Evolutionary conservation across 1,140 invertebrate genomes (phyloP).

Genomic region (Lutraria rhynchaena): DNA sequence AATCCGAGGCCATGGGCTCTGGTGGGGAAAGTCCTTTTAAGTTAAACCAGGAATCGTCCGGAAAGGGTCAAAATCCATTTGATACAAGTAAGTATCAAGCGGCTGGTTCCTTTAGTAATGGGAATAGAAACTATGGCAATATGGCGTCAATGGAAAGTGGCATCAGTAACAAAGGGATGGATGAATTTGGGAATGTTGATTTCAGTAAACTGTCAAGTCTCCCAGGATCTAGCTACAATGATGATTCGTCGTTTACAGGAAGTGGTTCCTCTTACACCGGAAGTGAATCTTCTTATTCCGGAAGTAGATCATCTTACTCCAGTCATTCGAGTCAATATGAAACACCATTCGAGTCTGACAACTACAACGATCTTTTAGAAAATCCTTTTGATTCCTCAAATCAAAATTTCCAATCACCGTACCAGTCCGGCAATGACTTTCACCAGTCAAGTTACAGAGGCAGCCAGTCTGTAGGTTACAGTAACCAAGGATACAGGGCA

Average conservation of each 20-base stretch:
- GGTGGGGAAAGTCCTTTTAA: background rate
- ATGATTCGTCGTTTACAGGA: background rate
- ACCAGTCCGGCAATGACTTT: background rate
- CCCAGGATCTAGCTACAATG: conserved; percentile 13
- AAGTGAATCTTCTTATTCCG: background rate
- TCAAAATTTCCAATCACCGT: conserved; percentile 21
- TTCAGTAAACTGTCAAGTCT: conserved; percentile 29
- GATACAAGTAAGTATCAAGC: conserved; percentile 23
- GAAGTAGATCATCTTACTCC: conserved; percentile 7
- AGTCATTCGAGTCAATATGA: conserved; percentile 23
- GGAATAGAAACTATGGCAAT: conserved; percentile 9
- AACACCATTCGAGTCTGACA: conserved; percentile 41
- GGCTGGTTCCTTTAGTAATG: background rate
- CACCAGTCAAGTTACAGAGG: background rate
- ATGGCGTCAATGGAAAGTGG: background rate
- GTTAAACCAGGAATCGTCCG: no score
- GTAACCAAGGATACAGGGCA: background rate
- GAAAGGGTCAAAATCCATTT: conserved; percentile 16
- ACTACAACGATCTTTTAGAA: conserved; percentile 41
- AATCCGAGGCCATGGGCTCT: background rate
- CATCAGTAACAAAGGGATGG: conserved; percentile 2
- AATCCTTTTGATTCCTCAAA: conserved; percentile 22
- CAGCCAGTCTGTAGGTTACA: background rate
- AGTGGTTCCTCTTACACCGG: background rate
- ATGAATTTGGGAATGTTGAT: conserved; percentile 35